These are phyloP conservation scores for Sycophila sp. DNA, from an alignment of 1,140 invertebrate genomes.

Conservation along the genomic window DNA sequence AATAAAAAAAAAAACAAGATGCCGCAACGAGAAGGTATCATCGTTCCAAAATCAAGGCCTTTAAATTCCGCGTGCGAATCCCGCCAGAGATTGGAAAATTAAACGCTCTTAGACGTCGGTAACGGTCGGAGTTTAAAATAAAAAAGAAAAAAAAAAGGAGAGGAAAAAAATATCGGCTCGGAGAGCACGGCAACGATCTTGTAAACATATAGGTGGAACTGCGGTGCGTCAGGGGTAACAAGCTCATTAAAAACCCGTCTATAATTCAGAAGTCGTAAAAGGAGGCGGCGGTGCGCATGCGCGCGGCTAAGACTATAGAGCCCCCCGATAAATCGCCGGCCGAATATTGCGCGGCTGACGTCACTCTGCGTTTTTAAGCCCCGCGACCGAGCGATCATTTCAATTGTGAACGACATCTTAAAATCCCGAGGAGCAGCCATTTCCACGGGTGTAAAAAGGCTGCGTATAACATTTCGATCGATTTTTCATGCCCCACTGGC, in stretches of 20 bases:
- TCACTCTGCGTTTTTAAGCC: too few species aligned
- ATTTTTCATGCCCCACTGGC: too few species aligned
- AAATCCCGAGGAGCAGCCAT: neutral
- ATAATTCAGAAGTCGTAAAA: constrained; percentile 37
- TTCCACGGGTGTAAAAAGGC: neutral
- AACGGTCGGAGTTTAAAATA: too few species aligned
- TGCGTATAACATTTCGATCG: neutral
- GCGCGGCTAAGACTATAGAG: neutral
- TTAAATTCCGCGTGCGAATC: too few species aligned
- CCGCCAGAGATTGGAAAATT: constrained; percentile 27
- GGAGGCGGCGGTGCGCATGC: neutral
- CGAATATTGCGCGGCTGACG: too few species aligned
- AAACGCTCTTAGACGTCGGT: too few species aligned
- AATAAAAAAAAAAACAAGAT: too few species aligned
- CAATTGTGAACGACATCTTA: neutral
- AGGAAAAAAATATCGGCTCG: constrained; percentile 19
- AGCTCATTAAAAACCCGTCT: constrained; percentile 32
- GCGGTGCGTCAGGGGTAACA: neutral
- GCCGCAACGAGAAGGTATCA: too few species aligned
- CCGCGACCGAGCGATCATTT: neutral
- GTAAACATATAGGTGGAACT: constrained; percentile 21
- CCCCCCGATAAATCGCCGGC: neutral
- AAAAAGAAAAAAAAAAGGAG: neutral
- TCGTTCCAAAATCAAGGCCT: too few species aligned
- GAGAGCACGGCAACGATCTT: constrained; percentile 1